Percentiles rank a stretch among this genome's conserved stretches.
Evolutionary conservation across 2,888 invertebrate species (phyloP).

Genomic region (Psylliodes chrysocephalus): DNA sequence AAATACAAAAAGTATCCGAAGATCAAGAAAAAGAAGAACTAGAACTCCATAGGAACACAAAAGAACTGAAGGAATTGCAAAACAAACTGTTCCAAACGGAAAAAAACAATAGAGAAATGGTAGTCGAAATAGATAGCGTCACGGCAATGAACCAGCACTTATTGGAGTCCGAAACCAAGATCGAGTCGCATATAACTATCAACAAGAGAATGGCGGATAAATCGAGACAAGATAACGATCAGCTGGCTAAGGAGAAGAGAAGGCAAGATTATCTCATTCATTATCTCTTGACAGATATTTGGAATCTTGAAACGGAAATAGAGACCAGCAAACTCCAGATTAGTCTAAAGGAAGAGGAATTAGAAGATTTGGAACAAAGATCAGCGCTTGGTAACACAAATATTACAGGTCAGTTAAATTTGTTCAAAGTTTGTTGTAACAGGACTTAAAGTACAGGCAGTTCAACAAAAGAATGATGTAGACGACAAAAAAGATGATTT

Average conservation of each 20-base stretch:
- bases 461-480: too few relatives aligned
- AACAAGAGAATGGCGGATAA: constrained; percentile 75
- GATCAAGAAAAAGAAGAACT: constrained; percentile 68
- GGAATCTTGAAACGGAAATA: constrained; percentile 75
- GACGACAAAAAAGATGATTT: too few relatives aligned
- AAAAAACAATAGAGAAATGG: constrained; percentile 67
- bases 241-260: constrained; percentile 69
- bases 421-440: too few relatives aligned
- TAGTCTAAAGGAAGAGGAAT: constrained; percentile 72
- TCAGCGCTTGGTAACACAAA: constrained; percentile 78
- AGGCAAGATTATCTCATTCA: constrained; percentile 68
- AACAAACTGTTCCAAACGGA: constrained; percentile 59
- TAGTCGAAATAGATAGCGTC: constrained; percentile 70
- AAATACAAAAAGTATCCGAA: constrained; percentile 65
- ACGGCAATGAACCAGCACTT: constrained; percentile 69
- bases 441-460: too few relatives aligned
- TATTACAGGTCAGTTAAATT: constrained; percentile 39
- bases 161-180: constrained; percentile 71
- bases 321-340: constrained; percentile 73
- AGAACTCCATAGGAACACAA: constrained; percentile 64
- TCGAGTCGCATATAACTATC: constrained; percentile 71
- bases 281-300: constrained; percentile 75
- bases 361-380: constrained; percentile 69
- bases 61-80: constrained; percentile 64
- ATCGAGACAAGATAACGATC: constrained; percentile 68